A percentile compares a stretch with the other conserved stretches of the same genome.
phyloP scores from a whole-genome alignment of 2,797 vertebrate species.

The Helarctos malayanus region DNA sequence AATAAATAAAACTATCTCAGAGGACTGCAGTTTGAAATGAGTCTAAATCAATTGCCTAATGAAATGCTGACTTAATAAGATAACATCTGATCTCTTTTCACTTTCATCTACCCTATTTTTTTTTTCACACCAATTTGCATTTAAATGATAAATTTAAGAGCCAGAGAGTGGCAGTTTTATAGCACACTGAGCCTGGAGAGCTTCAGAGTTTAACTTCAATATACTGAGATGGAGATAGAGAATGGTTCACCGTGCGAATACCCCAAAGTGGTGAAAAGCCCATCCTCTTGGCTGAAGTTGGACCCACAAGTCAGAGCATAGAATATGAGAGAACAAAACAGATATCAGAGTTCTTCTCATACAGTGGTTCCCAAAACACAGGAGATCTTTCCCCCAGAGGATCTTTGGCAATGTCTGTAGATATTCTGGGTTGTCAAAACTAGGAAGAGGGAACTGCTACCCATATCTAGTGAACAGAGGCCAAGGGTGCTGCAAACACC shows the following conservation, averaged over 20 bases:
- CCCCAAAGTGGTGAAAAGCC: neutral
- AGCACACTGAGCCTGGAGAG: neutral
- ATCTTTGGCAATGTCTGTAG: neutral
- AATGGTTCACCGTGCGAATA: neutral
- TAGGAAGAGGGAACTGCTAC: neutral
- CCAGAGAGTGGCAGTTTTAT: slow-evolving; percentile 21
- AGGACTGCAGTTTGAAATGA: slow-evolving; percentile 55
- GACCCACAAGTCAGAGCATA: neutral
- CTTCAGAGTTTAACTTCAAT: slow-evolving; percentile 23
- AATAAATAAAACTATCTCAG: slow-evolving; percentile 26
- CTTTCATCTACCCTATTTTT: slow-evolving; percentile 52
- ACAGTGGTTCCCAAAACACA: neutral
- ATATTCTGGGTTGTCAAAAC: neutral
- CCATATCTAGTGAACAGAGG: neutral
- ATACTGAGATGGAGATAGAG: neutral
- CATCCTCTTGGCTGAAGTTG: neutral
- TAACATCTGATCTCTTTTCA: slow-evolving; percentile 61
- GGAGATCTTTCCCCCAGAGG: neutral
- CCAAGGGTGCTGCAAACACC: neutral
- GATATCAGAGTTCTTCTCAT: neutral
- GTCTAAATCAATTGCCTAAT: slow-evolving; percentile 59
- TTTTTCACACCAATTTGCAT: slow-evolving; percentile 72
- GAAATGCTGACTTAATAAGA: slow-evolving; percentile 61
- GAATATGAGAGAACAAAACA: neutral
- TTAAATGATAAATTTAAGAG: slow-evolving; percentile 73